These are phyloP conservation scores for Ganaspis sp. DNA, from an alignment of 1,140 invertebrate genomes.

Conservation along the genomic window DNA sequence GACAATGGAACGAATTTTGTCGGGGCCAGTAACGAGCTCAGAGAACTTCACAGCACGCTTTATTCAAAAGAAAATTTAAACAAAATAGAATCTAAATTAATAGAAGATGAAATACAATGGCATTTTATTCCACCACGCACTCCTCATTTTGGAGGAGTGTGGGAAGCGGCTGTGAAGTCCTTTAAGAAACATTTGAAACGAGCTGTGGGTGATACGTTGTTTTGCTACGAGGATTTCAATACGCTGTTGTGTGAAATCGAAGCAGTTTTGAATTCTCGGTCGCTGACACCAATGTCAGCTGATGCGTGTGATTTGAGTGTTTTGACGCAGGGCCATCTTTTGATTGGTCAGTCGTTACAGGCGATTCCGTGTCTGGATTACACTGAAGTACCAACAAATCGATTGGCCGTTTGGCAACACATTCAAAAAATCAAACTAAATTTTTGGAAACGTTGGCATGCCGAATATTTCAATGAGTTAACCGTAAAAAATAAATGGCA, in stretches of 20 bases:
- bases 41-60: not conserved
- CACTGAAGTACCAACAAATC: conserved; percentile 20
- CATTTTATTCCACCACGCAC: conserved; percentile 31
- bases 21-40: not conserved
- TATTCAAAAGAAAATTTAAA: not conserved
- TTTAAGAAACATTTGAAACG: conserved; percentile 31
- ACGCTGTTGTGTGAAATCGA: conserved; percentile 6
- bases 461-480: conserved; percentile 37
- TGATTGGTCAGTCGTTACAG: conserved; percentile 12
- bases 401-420: conserved; percentile 36
- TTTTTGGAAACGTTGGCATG: conserved; percentile 43
- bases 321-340: conserved; percentile 23
- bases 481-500: conserved; percentile 3
- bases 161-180: conserved; percentile 32
- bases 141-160: conserved; percentile 26
- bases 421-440: conserved; percentile 36
- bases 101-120: conserved; percentile 3
- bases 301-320: not conserved
- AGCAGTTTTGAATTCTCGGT: conserved; percentile 29
- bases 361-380: not conserved
- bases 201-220: not conserved
- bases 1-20: conserved; percentile 33
- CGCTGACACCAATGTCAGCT: not conserved
- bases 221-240: not conserved
- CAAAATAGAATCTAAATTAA: not conserved